Percentiles rank a stretch among this genome's conserved stretches.
Conservation (phyloP, 2,797 vertebrate genomes). For the Pantherophis alleghaniensis region DNA sequence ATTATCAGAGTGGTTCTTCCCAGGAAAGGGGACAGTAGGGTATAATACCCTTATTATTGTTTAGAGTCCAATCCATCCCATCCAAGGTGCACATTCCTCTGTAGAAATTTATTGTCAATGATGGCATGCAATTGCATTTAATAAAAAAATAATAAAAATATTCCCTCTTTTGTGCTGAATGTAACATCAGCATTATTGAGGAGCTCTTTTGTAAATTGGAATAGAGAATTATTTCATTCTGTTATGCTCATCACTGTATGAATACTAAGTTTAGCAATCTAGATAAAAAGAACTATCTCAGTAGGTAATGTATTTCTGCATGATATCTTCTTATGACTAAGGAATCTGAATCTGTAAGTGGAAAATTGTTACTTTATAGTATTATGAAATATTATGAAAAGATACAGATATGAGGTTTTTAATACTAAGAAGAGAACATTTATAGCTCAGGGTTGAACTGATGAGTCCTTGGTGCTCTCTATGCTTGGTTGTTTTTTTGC, state of each 20-base stretch:
- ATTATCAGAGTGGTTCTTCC: background rate
- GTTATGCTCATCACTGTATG: background rate
- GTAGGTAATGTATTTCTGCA: background rate
- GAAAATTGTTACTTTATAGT: background rate
- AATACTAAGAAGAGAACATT: background rate
- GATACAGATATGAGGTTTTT: background rate
- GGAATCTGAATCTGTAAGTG: background rate
- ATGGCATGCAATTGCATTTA: background rate
- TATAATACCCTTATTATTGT: background rate
- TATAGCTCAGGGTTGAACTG: background rate
- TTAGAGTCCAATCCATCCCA: background rate
- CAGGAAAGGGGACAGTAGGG: background rate
- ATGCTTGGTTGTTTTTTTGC: background rate
- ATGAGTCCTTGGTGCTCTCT: background rate
- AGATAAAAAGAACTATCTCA: background rate
- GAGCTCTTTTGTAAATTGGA: background rate
- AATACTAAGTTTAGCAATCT: background rate
- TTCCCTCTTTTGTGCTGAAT: background rate
- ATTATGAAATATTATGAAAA: background rate
- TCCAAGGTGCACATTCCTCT: background rate
- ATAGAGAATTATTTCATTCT: background rate
- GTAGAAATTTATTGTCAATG: background rate
- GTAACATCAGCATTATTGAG: background rate
- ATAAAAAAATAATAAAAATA: background rate
- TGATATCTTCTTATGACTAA: background rate